Evolutionary conservation across 1,140 invertebrate species (phyloP).

Genomic region (Tigriopus japonicus): DNA sequence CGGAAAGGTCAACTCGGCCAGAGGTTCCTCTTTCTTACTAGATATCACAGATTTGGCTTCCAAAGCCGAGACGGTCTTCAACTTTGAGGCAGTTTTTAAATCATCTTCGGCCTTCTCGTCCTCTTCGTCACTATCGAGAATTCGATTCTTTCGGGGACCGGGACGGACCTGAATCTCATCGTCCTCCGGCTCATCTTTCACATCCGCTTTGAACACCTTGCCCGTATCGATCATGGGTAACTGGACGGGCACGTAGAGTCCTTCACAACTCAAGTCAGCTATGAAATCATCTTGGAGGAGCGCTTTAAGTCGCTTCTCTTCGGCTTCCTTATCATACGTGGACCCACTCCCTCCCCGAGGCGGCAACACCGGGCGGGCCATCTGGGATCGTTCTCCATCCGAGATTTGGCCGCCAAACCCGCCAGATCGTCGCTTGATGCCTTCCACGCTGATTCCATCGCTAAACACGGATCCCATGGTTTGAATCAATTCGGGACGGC

Average conservation of each 20-base stretch:
- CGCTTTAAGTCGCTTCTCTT: slow-evolving; percentile 1
- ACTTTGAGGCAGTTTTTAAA: neutral
- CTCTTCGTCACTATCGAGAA: slow-evolving; percentile 2
- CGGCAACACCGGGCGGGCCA: too few relatives aligned
- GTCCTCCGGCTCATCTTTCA: neutral
- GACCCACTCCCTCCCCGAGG: neutral
- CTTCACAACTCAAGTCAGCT: neutral
- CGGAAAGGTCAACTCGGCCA: neutral
- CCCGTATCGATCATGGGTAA: slow-evolving; percentile 14
- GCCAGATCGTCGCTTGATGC: too few relatives aligned
- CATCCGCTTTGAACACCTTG: slow-evolving; percentile 10
- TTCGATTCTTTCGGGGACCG: neutral
- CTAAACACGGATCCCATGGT: neutral
- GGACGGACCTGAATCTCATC: neutral
- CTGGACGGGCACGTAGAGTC: slow-evolving; percentile 1
- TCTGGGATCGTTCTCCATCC: too few relatives aligned
- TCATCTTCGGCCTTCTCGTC: neutral
- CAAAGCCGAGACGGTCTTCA: neutral
- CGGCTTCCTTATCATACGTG: neutral
- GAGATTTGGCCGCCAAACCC: too few relatives aligned
- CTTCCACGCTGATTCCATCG: neutral
- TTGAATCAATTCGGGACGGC: neutral
- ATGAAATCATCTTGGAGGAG: slow-evolving; percentile 9
- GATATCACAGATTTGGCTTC: neutral
- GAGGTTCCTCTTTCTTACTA: neutral